phyloP scores from a whole-genome alignment of 2,797 vertebrate genomes.

The Cynopterus sphinx region DNA sequence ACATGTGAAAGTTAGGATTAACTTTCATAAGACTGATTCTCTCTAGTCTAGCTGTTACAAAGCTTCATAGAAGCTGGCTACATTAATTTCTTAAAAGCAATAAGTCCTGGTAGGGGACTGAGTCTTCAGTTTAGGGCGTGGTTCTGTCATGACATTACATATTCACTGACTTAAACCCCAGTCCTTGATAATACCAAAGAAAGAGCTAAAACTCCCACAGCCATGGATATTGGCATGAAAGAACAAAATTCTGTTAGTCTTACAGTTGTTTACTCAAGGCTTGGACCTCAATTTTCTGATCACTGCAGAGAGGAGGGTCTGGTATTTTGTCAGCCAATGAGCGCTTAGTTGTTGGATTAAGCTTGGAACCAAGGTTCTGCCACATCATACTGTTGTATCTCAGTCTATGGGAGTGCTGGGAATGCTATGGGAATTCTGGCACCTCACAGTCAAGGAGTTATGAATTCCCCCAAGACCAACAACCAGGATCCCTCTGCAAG shows the following conservation, averaged over 20 bases:
- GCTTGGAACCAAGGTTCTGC: not conserved
- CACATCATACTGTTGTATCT: not conserved
- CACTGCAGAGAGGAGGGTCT: rapidly evolving
- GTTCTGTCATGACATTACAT: not conserved
- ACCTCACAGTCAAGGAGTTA: not conserved
- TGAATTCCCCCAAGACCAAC: not conserved
- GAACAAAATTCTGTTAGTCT: not conserved
- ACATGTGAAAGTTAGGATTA: not conserved
- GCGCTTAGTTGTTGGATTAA: not conserved
- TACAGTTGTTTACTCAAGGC: not conserved
- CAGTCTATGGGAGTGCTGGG: not conserved
- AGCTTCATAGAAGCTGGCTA: not conserved
- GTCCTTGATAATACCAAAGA: no score
- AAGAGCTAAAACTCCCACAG: not conserved
- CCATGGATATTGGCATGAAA: not conserved
- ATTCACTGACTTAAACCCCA: not conserved
- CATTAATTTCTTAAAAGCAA: not conserved
- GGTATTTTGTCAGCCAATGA: not conserved
- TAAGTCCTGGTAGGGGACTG: not conserved
- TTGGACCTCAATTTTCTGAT: not conserved
- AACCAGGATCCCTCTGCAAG: not conserved
- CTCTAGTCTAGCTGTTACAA: not conserved
- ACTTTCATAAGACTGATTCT: not conserved
- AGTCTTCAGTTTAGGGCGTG: not conserved
- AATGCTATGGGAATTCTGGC: not conserved